A percentile compares a stretch with the other conserved stretches of the same genome.
These are phyloP conservation scores for Eumeta japonica DNA, from an alignment of 1,140 invertebrate species.

Conservation along the genomic window DNA sequence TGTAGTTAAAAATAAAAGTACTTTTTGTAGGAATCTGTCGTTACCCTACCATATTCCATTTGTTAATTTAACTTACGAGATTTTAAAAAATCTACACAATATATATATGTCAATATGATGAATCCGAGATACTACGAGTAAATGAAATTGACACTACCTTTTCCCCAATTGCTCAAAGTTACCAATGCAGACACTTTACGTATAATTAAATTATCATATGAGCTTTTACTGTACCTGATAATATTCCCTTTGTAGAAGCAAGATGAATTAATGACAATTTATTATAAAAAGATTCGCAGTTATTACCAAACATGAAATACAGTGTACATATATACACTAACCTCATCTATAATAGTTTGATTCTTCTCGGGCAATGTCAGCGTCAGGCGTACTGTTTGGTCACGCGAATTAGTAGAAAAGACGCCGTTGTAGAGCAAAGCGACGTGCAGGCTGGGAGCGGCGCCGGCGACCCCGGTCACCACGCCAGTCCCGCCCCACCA, in stretches of 20 bases:
- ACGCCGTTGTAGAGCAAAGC: slow-evolving; percentile 81
- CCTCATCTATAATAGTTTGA: slow-evolving; percentile 71
- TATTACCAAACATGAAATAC: background rate
- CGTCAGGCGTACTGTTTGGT: slow-evolving; percentile 69
- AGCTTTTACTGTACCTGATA: too few relatives aligned
- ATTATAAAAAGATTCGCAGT: background rate
- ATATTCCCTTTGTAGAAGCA: background rate
- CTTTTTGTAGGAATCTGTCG: too few relatives aligned
- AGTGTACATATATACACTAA: slow-evolving; percentile 30
- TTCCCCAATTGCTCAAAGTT: too few relatives aligned
- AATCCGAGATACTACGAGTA: too few relatives aligned
- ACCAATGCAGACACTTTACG: too few relatives aligned
- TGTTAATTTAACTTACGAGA: too few relatives aligned
- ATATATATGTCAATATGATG: too few relatives aligned
- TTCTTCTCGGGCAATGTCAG: slow-evolving; percentile 69
- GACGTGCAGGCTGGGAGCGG: slow-evolving; percentile 77
- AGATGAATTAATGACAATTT: background rate
- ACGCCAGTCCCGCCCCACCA: slow-evolving; percentile 86
- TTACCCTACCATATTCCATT: too few relatives aligned
- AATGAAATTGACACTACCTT: too few relatives aligned
- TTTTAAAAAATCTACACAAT: too few relatives aligned
- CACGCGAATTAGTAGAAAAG: slow-evolving; percentile 64
- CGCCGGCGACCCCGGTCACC: slow-evolving; percentile 73
- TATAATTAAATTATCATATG: too few relatives aligned
- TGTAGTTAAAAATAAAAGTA: too few relatives aligned